A percentile compares a stretch with the other conserved stretches of the same genome.
Conservation (phyloP, 1,140 invertebrate genomes). For the Drosophila parvula region DNA sequence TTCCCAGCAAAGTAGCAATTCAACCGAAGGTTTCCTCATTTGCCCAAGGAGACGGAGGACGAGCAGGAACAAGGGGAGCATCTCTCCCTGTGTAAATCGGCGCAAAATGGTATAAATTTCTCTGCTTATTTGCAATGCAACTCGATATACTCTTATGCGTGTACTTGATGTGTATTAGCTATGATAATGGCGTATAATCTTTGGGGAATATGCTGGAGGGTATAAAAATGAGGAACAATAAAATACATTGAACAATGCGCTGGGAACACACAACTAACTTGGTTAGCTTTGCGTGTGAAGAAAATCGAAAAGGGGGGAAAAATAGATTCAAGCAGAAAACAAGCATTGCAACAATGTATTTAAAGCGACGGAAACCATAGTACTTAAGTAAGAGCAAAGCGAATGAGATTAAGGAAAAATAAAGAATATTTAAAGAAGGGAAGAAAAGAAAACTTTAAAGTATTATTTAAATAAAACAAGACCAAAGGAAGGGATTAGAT, state of each 20-base stretch:
- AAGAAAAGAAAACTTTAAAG: neutral
- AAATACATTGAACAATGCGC: conserved; percentile 4
- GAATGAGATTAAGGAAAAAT: neutral
- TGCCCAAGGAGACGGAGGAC: conserved; percentile 4
- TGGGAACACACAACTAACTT: conserved; percentile 7
- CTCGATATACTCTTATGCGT: conserved; percentile 24
- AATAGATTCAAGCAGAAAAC: neutral
- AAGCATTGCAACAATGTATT: neutral
- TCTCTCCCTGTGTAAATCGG: conserved; percentile 44
- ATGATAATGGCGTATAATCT: conserved; percentile 1
- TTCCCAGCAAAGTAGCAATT: conserved; percentile 32
- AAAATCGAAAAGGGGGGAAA: neutral
- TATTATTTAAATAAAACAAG: neutral
- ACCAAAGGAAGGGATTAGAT: neutral
- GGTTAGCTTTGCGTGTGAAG: neutral
- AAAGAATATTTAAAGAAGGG: neutral
- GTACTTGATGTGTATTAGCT: conserved; percentile 16
- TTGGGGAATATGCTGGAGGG: neutral
- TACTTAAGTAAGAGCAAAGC: neutral
- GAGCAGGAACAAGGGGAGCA: conserved; percentile 6
- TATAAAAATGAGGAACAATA: neutral
- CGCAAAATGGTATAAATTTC: conserved; percentile 48
- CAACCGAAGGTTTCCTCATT: conserved; percentile 41
- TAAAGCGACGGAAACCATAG: no score
- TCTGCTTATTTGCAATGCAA: conserved; percentile 33